Evolutionary conservation across 2,797 vertebrate genomes (phyloP), one percentile per base, ranked within the genome.

Genomic region (Xiphorhynchus erythropygius): DNA sequence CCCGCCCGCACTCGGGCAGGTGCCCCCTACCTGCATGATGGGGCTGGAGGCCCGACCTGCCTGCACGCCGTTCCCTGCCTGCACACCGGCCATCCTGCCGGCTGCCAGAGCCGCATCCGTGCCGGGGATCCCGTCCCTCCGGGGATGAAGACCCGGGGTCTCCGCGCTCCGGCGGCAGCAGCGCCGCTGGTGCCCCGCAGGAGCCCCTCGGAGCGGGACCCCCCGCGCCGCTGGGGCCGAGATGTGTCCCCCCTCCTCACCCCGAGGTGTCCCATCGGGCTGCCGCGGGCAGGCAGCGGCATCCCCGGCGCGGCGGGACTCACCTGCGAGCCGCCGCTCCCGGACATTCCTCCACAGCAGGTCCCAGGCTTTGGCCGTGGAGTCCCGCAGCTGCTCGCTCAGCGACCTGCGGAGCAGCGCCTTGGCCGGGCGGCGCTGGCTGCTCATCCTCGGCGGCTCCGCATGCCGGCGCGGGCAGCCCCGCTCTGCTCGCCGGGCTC

Each of bases 361-460:
- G 95, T 98, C 98, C 99, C 99, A 99, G 94, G 99, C 98, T 98
- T 98, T 98, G 96, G 98, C 98, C 44, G 98, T 98, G 98, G 98
- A 99, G 97, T 97, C 98, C 96, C 98, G 98, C 94, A 99, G 96
- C 97, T 99, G 98, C 95, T 99, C 98, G 84, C 99, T 99, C 95
- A 99, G 97, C 18, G 98, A 99, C 52, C 99, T 97, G 96, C 99
- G 97, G 46, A 99, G 98, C 96, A 96, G 98, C 94, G 98, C 95
- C 80, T 94, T 97, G 78, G 96, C 96, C 3, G 98, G 95, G 55
- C 49, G 82, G 86, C 65, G 32, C 73, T 62, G 80, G 70, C 67
- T 42, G 57, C 74, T 87, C 71, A 88, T 59, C 70, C 92, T 91
- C 41, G 67, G 74, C 75, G 75, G 75, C 90, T 94, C 84, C 63